These are phyloP conservation scores for Anhinga rufa DNA, from an alignment of 2,113 vertebrate genomes.

Conservation along the genomic window DNA sequence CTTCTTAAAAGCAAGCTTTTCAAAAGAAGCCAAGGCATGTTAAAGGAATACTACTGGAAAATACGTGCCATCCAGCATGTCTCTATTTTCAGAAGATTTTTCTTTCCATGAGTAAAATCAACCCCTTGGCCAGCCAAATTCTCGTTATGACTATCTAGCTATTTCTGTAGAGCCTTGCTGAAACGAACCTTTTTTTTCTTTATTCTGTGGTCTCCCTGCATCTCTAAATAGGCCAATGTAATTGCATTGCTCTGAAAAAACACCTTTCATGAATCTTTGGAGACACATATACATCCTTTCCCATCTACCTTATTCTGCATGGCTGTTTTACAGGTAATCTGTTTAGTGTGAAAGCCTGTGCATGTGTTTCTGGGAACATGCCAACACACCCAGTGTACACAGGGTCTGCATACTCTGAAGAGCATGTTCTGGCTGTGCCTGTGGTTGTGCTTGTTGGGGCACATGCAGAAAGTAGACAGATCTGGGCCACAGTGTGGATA, in stretches of 20 bases:
- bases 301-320: neutral
- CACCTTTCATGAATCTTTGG: neutral
- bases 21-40: neutral
- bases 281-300: neutral
- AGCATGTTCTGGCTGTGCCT: neutral
- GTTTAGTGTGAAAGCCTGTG: neutral
- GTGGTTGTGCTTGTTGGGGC: neutral
- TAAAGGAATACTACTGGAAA: neutral
- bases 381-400: neutral
- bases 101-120: neutral
- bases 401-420: neutral
- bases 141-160: neutral
- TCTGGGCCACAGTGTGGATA: neutral
- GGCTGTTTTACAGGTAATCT: neutral
- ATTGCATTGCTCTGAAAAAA: neutral
- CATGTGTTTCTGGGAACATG: neutral
- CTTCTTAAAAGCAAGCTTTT: neutral
- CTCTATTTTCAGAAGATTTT: neutral
- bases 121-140: neutral
- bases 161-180: neutral
- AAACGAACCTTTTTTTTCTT: neutral
- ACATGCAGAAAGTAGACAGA: neutral
- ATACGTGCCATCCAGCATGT: fast-evolving
- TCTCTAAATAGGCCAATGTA: neutral
- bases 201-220: neutral